Conservation (phyloP, 1,140 invertebrate genomes). For the Thaumatotibia leucotreta region DNA sequence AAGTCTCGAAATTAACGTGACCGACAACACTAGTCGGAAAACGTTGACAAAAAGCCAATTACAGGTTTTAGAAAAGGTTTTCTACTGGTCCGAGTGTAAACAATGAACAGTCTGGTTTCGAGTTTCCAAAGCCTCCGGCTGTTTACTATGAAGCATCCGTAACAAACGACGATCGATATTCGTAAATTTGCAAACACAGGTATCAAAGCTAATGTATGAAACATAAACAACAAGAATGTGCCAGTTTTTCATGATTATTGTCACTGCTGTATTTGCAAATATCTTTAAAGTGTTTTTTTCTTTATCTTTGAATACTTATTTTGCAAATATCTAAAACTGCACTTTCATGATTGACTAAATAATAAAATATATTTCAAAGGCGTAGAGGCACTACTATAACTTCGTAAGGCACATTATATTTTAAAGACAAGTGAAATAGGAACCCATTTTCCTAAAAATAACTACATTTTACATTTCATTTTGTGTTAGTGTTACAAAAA, state of each 20-base stretch:
- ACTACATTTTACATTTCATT: too few species aligned
- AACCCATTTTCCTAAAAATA: too few species aligned
- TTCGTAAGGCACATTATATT: too few species aligned
- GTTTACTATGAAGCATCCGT: slow-evolving; percentile 7
- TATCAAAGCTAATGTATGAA: not conserved
- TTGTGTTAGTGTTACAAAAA: too few species aligned
- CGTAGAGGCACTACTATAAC: too few species aligned
- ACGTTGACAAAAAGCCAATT: not conserved
- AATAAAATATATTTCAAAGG: too few species aligned
- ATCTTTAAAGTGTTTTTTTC: not conserved
- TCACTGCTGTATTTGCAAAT: not conserved
- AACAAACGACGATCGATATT: not conserved
- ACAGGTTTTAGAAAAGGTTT: not conserved
- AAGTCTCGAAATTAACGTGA: too few species aligned
- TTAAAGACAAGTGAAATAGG: too few species aligned
- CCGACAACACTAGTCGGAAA: too few species aligned
- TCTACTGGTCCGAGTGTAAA: not conserved
- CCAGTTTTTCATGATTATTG: too few species aligned
- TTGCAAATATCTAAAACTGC: too few species aligned
- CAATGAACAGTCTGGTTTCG: not conserved
- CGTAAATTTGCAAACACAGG: not conserved
- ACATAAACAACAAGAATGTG: not conserved
- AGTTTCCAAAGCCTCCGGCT: not conserved
- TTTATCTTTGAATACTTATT: not conserved
- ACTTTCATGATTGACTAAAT: too few species aligned